Conservation (phyloP, 2,888 invertebrate genomes). For the Diaphora mendica region DNA sequence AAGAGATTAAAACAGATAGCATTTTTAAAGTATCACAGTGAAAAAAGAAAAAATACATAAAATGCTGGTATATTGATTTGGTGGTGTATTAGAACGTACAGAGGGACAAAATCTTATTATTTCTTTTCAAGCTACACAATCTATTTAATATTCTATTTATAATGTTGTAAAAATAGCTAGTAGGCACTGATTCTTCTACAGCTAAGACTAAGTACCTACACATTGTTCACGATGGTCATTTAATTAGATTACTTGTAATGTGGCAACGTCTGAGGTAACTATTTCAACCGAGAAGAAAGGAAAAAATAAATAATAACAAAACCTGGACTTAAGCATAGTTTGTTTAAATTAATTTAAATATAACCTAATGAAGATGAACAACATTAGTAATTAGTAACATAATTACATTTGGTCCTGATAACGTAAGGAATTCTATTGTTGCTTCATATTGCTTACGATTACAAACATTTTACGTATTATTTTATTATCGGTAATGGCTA, state of each 20-base stretch:
- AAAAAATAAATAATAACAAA: too few species aligned
- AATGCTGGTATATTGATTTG: background rate
- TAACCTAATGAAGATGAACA: background rate
- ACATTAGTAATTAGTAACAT: background rate
- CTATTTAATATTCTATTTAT: too few species aligned
- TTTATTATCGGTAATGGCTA: background rate
- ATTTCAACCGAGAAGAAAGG: too few species aligned
- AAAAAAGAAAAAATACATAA: background rate
- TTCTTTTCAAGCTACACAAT: too few species aligned
- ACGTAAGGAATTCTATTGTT: slow-evolving; percentile 1
- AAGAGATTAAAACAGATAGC: background rate
- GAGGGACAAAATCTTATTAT: too few species aligned
- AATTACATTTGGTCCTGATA: slow-evolving; percentile 1
- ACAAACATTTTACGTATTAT: background rate
- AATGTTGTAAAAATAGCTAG: too few species aligned
- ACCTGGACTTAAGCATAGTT: too few species aligned
- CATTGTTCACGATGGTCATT: background rate
- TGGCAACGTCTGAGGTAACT: background rate
- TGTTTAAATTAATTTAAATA: background rate
- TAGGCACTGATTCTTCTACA: too few species aligned
- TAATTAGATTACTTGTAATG: background rate
- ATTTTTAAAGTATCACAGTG: background rate
- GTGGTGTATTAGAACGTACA: too few species aligned
- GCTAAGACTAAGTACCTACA: too few species aligned
- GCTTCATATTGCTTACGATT: slow-evolving; percentile 5